Conservation (phyloP, 2,797 vertebrate genomes). For the Kryptopterus vitreolus region DNA sequence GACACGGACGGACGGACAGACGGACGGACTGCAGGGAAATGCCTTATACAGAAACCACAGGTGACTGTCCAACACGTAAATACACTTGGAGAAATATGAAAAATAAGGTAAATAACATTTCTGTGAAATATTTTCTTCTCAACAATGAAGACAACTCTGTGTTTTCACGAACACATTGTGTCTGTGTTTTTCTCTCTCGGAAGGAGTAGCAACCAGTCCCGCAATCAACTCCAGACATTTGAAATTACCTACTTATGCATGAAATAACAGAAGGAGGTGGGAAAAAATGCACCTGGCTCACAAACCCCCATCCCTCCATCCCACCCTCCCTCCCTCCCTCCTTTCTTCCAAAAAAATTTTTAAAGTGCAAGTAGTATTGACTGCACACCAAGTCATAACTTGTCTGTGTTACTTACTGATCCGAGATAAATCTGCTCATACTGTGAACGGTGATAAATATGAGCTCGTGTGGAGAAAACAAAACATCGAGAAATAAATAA, state of each 20-base stretch:
- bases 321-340: accelerated
- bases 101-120: too few relatives aligned
- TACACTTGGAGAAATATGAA: too few relatives aligned
- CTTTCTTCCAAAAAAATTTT: background rate
- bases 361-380: background rate
- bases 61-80: too few relatives aligned
- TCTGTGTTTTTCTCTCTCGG: background rate
- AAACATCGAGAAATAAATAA: conserved; percentile 19
- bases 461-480: conserved; percentile 9
- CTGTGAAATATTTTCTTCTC: background rate
- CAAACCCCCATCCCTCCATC: too few relatives aligned
- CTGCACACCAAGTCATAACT: conserved; percentile 2
- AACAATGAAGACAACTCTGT: background rate
- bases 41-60: background rate
- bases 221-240: conserved; percentile 2
- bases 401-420: conserved; percentile 6
- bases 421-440: background rate
- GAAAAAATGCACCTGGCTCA: too few relatives aligned
- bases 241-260: conserved; percentile 3
- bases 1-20: too few relatives aligned
- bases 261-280: background rate
- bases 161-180: background rate
- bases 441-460: background rate
- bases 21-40: background rate
- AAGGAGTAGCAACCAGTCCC: background rate